Conservation (phyloP, 2,888 invertebrate genomes). For the Agonopterix alstromeriana region DNA sequence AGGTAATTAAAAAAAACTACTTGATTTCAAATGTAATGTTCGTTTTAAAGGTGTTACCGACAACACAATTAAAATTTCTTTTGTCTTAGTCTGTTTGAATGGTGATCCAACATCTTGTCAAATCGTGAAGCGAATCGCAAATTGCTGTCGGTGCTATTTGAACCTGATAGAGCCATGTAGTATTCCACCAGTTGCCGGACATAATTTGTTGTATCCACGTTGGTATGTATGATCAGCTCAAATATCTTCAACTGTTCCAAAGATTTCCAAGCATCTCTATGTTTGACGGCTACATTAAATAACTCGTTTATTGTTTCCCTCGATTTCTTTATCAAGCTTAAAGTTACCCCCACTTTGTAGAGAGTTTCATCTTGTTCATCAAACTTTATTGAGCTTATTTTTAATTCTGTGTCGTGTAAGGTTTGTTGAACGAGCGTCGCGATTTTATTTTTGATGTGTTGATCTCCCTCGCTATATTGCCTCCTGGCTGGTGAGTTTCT, state of each 20-base stretch:
- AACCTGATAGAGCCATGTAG: slow-evolving; percentile 22
- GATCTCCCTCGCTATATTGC: slow-evolving; percentile 33
- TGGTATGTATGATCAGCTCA: slow-evolving; percentile 57
- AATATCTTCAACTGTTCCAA: slow-evolving; percentile 59
- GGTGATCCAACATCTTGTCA: too few relatives aligned
- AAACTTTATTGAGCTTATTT: slow-evolving; percentile 32
- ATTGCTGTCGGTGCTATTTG: too few relatives aligned
- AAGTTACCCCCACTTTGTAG: slow-evolving; percentile 50
- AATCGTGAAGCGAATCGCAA: too few relatives aligned
- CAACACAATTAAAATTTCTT: too few relatives aligned
- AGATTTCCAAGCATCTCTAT: slow-evolving; percentile 53
- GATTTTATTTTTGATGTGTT: slow-evolving; percentile 47
- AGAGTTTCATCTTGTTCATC: too few relatives aligned
- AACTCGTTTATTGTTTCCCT: slow-evolving; percentile 51
- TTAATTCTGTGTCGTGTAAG: slow-evolving; percentile 40
- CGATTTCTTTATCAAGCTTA: slow-evolving; percentile 53
- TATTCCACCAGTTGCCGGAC: slow-evolving; percentile 51
- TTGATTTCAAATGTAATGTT: too few relatives aligned
- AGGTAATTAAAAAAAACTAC: too few relatives aligned
- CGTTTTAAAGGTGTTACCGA: neutral
- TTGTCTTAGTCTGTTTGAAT: too few relatives aligned
- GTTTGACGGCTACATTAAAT: slow-evolving; percentile 56
- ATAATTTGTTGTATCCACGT: slow-evolving; percentile 54
- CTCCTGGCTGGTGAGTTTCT: neutral
- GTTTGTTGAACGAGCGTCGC: slow-evolving; percentile 46